These are phyloP conservation scores for Microcebus murinus DNA, from an alignment of 2,113 vertebrate species.

Conservation along the genomic window DNA sequence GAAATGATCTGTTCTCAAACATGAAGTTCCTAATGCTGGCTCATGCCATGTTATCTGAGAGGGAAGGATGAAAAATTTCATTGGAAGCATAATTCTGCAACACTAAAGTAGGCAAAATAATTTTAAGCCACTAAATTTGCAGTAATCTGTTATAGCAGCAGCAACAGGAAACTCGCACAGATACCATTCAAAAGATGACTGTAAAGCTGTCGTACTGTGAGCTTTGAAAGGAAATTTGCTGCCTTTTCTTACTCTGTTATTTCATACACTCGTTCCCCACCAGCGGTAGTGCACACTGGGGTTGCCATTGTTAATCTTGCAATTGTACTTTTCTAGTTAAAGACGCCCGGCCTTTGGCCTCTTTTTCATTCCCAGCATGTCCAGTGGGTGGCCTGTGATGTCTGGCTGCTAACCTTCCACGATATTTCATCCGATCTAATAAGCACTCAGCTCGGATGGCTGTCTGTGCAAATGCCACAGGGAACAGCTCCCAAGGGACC, in stretches of 20 bases:
- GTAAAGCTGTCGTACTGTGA: conserved; percentile 35
- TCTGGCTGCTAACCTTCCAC: conserved; percentile 1
- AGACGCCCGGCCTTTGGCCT: conserved; percentile 58
- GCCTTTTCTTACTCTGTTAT: background rate
- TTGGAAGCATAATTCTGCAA: background rate
- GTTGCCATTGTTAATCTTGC: conserved; percentile 2
- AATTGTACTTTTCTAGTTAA: conserved; percentile 27
- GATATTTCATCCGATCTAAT: conserved; percentile 38
- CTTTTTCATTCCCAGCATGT: background rate
- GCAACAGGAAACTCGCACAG: background rate
- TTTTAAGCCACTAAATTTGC: background rate
- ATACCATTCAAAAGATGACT: background rate
- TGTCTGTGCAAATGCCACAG: background rate
- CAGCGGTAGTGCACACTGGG: background rate
- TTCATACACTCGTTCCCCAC: background rate
- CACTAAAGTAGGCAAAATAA: background rate
- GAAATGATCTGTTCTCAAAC: background rate
- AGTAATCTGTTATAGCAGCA: background rate
- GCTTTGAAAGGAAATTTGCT: conserved; percentile 44
- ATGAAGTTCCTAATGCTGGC: background rate
- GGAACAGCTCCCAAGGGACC: background rate
- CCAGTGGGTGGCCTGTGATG: background rate
- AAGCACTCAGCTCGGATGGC: conserved; percentile 39
- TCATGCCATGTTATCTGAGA: background rate
- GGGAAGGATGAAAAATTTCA: background rate